These are phyloP conservation scores for Myrmophylax atrothorax DNA, from an alignment of 2,113 vertebrate genomes.

Conservation along the genomic window DNA sequence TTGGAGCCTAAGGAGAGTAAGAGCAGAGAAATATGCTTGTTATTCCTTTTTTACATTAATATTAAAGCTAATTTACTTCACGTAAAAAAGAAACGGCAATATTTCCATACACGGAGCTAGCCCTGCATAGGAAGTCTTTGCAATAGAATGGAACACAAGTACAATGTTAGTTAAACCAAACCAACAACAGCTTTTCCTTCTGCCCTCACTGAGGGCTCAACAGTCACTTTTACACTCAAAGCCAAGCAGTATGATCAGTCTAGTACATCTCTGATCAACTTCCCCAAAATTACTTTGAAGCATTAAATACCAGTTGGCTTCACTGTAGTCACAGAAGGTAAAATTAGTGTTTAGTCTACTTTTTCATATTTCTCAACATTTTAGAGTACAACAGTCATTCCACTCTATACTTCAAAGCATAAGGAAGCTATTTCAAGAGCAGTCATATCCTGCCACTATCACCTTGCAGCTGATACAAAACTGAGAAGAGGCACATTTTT, in stretches of 20 bases:
- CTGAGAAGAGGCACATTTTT: not conserved
- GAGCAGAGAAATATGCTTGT: slow-evolving; percentile 24
- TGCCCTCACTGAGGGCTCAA: slow-evolving; percentile 5
- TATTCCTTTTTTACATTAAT: slow-evolving; percentile 43
- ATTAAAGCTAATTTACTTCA: slow-evolving; percentile 49
- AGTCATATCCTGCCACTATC: not conserved
- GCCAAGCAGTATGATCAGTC: not conserved
- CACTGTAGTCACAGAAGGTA: not conserved
- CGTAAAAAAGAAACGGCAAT: slow-evolving; percentile 21
- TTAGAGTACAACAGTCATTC: not conserved
- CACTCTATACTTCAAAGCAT: not conserved
- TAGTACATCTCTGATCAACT: not conserved
- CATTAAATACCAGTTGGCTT: not conserved
- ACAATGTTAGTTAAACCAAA: not conserved
- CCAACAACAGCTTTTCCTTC: not conserved
- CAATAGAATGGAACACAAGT: not conserved
- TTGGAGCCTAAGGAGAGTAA: slow-evolving; percentile 17
- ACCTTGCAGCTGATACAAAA: not conserved
- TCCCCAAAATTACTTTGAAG: not conserved
- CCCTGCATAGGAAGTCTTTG: slow-evolving; percentile 30
- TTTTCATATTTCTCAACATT: not conserved
- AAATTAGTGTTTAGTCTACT: slow-evolving; percentile 6
- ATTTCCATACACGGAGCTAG: not conserved
- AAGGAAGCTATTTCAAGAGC: not conserved
- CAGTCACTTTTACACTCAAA: not conserved